Percentiles rank a stretch among this genome's conserved stretches.
Evolutionary conservation across 2,113 vertebrate species (phyloP).

Genomic region (Rattus rattus): DNA sequence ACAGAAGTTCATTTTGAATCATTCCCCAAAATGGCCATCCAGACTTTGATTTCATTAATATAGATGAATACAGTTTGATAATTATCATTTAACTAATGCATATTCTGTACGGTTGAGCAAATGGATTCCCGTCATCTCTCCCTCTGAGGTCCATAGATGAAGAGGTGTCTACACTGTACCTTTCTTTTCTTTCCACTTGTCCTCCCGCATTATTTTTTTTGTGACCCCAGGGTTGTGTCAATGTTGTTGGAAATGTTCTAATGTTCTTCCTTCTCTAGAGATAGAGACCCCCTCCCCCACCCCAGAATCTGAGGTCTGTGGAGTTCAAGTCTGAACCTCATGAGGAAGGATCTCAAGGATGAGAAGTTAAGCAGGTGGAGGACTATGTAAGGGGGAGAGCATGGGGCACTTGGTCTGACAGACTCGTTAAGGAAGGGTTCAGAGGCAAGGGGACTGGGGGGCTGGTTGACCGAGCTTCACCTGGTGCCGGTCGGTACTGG

Average conservation of each 20-base stretch:
- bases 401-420: background rate
- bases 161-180: background rate
- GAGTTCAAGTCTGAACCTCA: background rate
- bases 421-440: background rate
- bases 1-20: conserved; percentile 59
- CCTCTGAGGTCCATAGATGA: conserved; percentile 12
- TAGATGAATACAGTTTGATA: conserved; percentile 69
- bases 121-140: conserved; percentile 61
- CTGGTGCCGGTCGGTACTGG: background rate
- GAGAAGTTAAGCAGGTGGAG: background rate
- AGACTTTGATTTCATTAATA: conserved; percentile 73
- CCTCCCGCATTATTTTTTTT: conserved; percentile 1
- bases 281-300: background rate
- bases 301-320: background rate
- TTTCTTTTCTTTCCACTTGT: conserved; percentile 12
- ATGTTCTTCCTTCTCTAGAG: background rate
- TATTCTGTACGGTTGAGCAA: conserved; percentile 55
- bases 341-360: background rate
- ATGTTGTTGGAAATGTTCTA: conserved; percentile 22
- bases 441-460: background rate
- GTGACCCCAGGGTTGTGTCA: conserved; percentile 17
- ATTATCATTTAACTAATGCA: conserved; percentile 66
- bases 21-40: conserved; percentile 47
- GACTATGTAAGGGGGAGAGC: background rate
- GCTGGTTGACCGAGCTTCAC: background rate